Conservation (phyloP, 37 sponge, comb jelly and placozoan species). For the Mnemiopsis leidyi region DNA sequence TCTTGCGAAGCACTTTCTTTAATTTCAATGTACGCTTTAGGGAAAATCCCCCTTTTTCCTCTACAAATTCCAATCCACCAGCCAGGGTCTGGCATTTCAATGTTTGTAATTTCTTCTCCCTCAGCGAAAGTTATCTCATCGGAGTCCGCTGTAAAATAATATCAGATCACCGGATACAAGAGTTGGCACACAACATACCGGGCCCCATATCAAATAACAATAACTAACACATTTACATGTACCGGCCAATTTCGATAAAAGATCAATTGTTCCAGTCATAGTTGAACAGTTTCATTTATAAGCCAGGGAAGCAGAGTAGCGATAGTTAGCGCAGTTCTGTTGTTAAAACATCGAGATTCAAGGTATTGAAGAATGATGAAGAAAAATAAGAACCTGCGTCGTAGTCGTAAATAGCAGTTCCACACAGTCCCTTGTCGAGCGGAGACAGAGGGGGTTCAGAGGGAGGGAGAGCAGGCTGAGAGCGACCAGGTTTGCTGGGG, state of each 20-base stretch:
- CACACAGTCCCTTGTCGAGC: constrained; percentile 13
- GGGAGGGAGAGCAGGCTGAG: background rate
- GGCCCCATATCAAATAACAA: too few relatives aligned
- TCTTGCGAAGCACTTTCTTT: background rate
- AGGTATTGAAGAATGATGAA: too few relatives aligned
- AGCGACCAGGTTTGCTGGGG: background rate
- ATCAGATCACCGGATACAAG: too few relatives aligned
- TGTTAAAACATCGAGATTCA: too few relatives aligned
- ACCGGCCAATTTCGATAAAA: too few relatives aligned
- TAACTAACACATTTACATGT: too few relatives aligned
- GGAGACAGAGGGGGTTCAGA: background rate
- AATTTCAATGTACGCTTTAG: constrained; percentile 26
- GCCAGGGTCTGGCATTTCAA: constrained; percentile 45
- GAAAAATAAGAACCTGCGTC: background rate
- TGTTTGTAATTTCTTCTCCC: constrained; percentile 36
- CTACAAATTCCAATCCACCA: constrained; percentile 12
- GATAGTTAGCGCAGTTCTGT: too few relatives aligned
- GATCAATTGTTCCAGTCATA: too few relatives aligned
- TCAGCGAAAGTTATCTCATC: constrained; percentile 10
- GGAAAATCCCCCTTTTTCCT: constrained; percentile 32
- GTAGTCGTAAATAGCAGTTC: constrained; percentile 13
- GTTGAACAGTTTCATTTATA: too few relatives aligned
- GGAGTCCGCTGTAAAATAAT: constrained; percentile 10
- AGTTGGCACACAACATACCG: too few relatives aligned
- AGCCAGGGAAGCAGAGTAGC: too few relatives aligned